Conservation (phyloP, 2,113 vertebrate genomes). For the Lipophrys pholis region DNA sequence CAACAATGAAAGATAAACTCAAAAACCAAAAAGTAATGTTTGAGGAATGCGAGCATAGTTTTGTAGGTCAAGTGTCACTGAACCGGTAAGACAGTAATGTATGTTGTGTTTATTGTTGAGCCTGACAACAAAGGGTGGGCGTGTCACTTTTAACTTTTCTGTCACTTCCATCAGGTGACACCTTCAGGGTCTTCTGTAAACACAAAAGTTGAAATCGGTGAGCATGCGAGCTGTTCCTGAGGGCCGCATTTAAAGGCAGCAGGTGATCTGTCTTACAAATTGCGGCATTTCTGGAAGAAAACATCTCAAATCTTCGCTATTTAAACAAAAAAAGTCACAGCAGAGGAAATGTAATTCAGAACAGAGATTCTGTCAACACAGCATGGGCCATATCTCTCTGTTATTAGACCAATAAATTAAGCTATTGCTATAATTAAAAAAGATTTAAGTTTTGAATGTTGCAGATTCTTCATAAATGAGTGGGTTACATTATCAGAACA, state of each 20-base stretch:
- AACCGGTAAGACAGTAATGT: neutral
- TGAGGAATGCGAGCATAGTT: neutral
- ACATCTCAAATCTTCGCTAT: neutral
- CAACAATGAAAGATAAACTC: neutral
- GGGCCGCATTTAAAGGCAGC: constrained; percentile 52
- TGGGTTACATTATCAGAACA: neutral
- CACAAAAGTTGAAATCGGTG: constrained; percentile 53
- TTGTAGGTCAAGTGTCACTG: neutral
- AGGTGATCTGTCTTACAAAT: constrained; percentile 48
- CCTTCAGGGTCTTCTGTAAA: constrained; percentile 52
- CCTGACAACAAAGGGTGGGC: constrained; percentile 21
- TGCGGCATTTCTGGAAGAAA: constrained; percentile 22
- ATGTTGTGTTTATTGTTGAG: constrained; percentile 27
- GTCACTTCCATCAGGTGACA: constrained; percentile 40
- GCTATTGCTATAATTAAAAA: neutral
- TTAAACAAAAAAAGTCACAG: constrained; percentile 21
- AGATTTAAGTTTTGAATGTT: neutral
- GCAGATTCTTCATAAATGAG: neutral
- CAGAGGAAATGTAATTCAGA: constrained; percentile 12
- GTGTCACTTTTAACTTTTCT: constrained; percentile 40
- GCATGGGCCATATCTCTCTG: neutral
- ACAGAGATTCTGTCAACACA: neutral
- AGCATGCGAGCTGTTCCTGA: constrained; percentile 23
- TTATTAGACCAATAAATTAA: neutral
- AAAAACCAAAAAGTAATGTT: neutral